Evolutionary conservation across 2,113 vertebrate species (phyloP).

Genomic region (Nipponia nippon): DNA sequence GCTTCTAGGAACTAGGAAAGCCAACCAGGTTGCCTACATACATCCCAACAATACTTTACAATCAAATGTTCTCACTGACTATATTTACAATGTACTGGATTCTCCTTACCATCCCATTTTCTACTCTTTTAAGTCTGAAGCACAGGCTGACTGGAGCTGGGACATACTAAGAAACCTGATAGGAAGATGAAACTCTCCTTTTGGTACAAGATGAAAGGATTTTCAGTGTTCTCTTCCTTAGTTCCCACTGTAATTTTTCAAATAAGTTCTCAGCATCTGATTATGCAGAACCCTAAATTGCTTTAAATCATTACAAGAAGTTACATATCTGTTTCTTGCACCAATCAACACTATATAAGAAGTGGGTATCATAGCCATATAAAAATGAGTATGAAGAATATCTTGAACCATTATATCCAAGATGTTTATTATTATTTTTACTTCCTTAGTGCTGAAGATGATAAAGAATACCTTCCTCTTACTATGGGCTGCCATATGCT

Average conservation of each 20-base stretch:
- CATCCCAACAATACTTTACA: neutral
- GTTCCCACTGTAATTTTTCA: neutral
- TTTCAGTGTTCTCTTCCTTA: neutral
- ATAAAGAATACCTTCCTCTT: neutral
- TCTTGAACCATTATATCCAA: neutral
- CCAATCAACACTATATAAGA: neutral
- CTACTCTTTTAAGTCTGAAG: neutral
- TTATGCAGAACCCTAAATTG: neutral
- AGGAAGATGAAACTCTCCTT: neutral
- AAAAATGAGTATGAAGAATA: neutral
- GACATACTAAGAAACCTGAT: neutral
- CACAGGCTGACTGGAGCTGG: neutral
- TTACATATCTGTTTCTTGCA: neutral
- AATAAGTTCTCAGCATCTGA: neutral
- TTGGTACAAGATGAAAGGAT: neutral
- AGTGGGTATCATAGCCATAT: neutral
- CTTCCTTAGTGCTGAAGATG: neutral
- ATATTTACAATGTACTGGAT: neutral
- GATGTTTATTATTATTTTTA: neutral
- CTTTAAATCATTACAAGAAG: neutral
- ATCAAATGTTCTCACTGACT: neutral
- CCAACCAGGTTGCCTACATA: neutral
- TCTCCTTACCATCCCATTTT: neutral
- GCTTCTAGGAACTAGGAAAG: neutral
- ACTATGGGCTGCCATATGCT: neutral